phyloP scores from a whole-genome alignment of 2,888 invertebrate species.

The Trichogramma dendrolimi region DNA sequence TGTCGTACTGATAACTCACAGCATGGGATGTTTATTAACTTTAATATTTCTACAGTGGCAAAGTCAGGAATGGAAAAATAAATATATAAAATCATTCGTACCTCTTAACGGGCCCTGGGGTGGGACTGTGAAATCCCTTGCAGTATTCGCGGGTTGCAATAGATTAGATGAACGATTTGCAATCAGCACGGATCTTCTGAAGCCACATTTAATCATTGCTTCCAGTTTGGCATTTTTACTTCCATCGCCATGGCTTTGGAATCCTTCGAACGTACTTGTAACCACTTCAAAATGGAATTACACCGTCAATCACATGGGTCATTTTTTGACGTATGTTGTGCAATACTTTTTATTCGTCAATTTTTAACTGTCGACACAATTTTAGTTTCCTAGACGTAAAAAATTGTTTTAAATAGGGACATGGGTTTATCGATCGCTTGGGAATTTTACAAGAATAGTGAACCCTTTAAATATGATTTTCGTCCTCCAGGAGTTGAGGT shows the following conservation, averaged over 20 bases:
- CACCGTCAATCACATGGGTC: background rate
- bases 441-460: background rate
- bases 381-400: too few relatives aligned
- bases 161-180: background rate
- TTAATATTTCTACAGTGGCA: constrained; percentile 1
- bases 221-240: background rate
- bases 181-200: background rate
- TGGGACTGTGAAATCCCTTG: background rate
- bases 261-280: background rate
- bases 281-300: background rate
- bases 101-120: background rate
- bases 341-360: background rate
- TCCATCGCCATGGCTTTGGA: background rate
- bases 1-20: background rate
- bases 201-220: background rate
- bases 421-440: background rate
- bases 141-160: background rate
- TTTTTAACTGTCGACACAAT: too few relatives aligned
- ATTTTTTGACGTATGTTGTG: background rate
- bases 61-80: constrained; percentile 6
- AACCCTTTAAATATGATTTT: background rate
- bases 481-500: background rate
- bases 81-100: background rate
- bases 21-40: background rate
- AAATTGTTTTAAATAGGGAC: background rate